Evolutionary conservation across 92 coral and sea anemone species (phyloP), one percentile per base, ranked within the genome.

Genomic region (Scolanthus callimorphus): DNA sequence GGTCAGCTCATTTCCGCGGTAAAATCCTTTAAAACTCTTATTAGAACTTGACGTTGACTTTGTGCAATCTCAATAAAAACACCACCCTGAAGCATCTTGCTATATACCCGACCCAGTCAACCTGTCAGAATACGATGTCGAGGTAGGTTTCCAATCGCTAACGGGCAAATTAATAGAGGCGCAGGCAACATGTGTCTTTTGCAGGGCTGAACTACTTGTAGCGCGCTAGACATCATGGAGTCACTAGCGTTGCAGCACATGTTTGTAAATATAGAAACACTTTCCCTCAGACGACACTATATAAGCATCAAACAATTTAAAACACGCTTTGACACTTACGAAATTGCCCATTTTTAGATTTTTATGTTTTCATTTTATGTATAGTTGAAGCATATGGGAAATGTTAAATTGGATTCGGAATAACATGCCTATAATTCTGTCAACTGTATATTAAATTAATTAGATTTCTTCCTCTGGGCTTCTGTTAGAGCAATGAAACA

Each of bases 381-480:
- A 4, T 19, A 20, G 4, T 46, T 46, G 6, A 9, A 9, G 17
- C 52, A 46, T 46, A 46, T 46, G 52, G 52, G 4, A 46, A 46
- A 46, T 19, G 52, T 46, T 46, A 46, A 20, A 6, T 46, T 46
- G 19, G 12, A 46, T 34, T 6, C 6, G 15, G 15, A 6, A 34
- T 34, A 34, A 34, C 52, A 46, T 11, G 52, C 4, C 52, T 4
- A 46, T 46, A 46, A 46, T 46, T 46, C 52, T 46, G 52, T 46
- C 52, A 46, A 46, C 52, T 46, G 52, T 21, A 46, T 46, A 46
- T 46, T 46, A 46, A 4, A 46, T 46, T 46, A 46, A 46, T 46
- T 9, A 46, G 52, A 46, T 46, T 9, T 46, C 23, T 46, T 21
- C 52, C 41, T 15, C 41, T 34, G 41, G 6, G 41, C 6, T 34